phyloP scores from a whole-genome alignment of 2,797 vertebrate species.

The Arnoldichthys spilopterus region DNA sequence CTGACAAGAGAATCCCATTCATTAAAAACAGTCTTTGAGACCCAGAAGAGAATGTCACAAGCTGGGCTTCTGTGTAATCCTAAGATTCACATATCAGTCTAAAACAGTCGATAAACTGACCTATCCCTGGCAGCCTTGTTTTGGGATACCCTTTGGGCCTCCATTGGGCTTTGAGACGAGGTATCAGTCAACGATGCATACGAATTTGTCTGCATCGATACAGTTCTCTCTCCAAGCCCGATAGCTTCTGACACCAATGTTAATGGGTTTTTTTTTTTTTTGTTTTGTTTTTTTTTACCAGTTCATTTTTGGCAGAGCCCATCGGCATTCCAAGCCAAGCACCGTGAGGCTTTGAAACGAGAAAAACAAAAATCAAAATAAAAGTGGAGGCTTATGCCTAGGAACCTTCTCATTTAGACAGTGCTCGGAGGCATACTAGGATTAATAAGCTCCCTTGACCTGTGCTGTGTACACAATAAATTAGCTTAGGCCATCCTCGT shows the following conservation, averaged over 20 bases:
- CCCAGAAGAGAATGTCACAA: constrained; percentile 28
- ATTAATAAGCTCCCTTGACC: constrained; percentile 41
- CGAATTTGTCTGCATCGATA: neutral
- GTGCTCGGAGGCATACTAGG: constrained; percentile 49
- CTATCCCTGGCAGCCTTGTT: constrained; percentile 18
- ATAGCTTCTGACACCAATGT: neutral
- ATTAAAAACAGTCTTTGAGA: constrained; percentile 41
- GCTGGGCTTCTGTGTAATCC: constrained; percentile 39
- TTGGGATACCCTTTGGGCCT: constrained; percentile 10
- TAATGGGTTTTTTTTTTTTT: neutral
- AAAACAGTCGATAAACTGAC: constrained; percentile 33
- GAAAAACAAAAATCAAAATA: constrained; percentile 37
- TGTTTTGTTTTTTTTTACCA: neutral
- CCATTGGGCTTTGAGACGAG: constrained; percentile 10
- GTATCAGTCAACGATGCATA: constrained; percentile 4
- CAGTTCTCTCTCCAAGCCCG: neutral
- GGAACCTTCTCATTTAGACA: constrained; percentile 52
- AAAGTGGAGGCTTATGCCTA: constrained; percentile 33
- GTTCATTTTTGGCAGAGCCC: constrained; percentile 34
- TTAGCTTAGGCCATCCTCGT: constrained; percentile 34
- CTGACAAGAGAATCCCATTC: constrained; percentile 29
- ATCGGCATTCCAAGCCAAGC: constrained; percentile 39
- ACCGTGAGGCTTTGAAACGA: constrained; percentile 23
- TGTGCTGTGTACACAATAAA: constrained; percentile 42
- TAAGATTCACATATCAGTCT: constrained; percentile 28